Evolutionary conservation across 2,797 vertebrate genomes (phyloP), one percentile per base, ranked within the genome.

Genomic region (Lagodon rhomboides): DNA sequence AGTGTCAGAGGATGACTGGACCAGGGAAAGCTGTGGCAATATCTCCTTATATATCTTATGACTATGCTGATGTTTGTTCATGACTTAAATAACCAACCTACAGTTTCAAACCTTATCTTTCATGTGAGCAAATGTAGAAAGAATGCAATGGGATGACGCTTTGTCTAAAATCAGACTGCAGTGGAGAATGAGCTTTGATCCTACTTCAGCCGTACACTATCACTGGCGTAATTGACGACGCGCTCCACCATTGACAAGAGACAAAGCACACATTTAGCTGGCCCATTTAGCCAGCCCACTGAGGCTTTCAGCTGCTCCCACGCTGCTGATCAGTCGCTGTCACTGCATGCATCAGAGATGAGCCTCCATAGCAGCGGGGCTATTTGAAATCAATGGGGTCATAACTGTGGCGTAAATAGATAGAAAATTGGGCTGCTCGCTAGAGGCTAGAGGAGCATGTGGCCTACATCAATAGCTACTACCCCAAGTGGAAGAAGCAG

Each of bases 301-400:
- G 75, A 85, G 81, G 79, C 77, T 87, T 77, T 90, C 66, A 87
- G 85, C 72, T 4, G 63, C 86, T 82, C 82, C 84, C 73, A 53
- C 27, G 7, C 78, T 69, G 86, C 74, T 88, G 86, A 92, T 90
- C 87, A 89, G 89, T 50, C 17, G 77, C 84, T 82, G 75, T 86
- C 87, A 62, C 82, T 30, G 85, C 75, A 77, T 90, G 88, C 87
- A 91, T 89, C 85, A 82, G 50, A 88, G 87, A 92, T 84, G 89
- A 89, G 90, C 79, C 84, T 63, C 82, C 47, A 68, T 30, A 82
- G 85, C 84, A 86, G 83, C 75, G 3, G 82, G 79, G 76, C 84
- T 87, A 80, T 91, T 87, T 89, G 82, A 89, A 91, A 91, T 92
- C 90, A 91, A 90, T 92, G 90, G 83, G 91, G 86, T 93, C 92